Evolutionary conservation across 2,113 vertebrate genomes (phyloP).

Genomic region (Rhipidura dahli): DNA sequence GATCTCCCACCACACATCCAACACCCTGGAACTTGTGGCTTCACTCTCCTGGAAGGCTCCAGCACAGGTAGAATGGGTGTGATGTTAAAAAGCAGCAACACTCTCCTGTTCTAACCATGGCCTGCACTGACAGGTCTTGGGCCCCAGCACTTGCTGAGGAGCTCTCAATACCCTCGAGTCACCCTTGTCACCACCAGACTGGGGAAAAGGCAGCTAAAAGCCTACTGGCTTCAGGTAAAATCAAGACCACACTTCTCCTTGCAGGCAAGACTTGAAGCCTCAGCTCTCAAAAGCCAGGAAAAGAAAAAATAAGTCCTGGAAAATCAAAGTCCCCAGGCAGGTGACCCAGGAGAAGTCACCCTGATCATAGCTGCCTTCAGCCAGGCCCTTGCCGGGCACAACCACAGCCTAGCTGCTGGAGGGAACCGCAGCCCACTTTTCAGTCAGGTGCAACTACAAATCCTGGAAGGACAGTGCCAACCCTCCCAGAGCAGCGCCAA

Average conservation of each 20-base stretch:
- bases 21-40: accelerated
- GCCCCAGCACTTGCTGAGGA: not conserved
- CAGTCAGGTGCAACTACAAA: not conserved
- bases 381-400: not conserved
- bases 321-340: not conserved
- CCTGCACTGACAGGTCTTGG: not conserved
- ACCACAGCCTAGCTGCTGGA: not conserved
- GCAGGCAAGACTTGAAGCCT: not conserved
- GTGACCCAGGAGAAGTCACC: not conserved
- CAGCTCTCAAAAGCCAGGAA: not conserved
- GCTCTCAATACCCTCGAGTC: accelerated
- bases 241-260: not conserved
- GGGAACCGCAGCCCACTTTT: not conserved
- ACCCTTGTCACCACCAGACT: no score
- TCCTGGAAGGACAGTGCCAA: accelerated
- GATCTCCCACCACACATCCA: accelerated
- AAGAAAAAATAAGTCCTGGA: not conserved
- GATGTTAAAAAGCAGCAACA: not conserved
- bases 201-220: not conserved
- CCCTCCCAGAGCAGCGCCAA: not conserved
- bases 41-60: not conserved
- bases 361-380: not conserved
- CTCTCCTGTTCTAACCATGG: not conserved
- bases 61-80: accelerated
- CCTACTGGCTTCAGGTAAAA: not conserved